A percentile compares a stretch with the other conserved stretches of the same genome.
Evolutionary conservation across 2,797 vertebrate species (phyloP).

Genomic region (Macropodus opercularis): DNA sequence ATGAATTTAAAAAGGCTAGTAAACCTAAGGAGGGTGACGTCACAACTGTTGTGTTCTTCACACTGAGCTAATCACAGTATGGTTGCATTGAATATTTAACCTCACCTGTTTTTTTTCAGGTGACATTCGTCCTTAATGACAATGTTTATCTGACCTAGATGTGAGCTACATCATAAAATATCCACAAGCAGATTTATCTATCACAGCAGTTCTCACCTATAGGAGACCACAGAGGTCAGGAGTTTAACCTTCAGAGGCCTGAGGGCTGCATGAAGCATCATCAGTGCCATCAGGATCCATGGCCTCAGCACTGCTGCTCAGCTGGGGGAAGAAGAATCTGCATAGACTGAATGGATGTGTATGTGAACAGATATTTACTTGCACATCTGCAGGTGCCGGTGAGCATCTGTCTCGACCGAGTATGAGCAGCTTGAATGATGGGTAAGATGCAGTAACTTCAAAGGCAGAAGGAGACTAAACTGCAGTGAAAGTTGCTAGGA

Average conservation of each 20-base stretch:
- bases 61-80: no score
- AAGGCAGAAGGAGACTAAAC: slow-evolving; percentile 16
- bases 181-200: slow-evolving; percentile 34
- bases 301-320: slow-evolving; percentile 55
- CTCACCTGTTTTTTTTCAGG: no score
- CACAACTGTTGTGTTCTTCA: no score
- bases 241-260: slow-evolving; percentile 73
- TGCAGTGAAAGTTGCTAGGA: no score
- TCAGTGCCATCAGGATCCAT: slow-evolving; percentile 77
- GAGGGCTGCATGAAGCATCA: slow-evolving; percentile 72
- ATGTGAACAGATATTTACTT: slow-evolving; percentile 31
- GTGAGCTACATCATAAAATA: neutral
- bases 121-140: neutral
- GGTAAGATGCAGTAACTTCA: slow-evolving; percentile 19
- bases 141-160: neutral
- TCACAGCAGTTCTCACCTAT: slow-evolving; percentile 48
- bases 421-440: slow-evolving; percentile 45
- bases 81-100: no score
- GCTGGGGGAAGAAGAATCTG: slow-evolving; percentile 51
- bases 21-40: no score
- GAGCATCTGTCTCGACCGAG: slow-evolving; percentile 44
- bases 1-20: no score
- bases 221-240: slow-evolving; percentile 56
- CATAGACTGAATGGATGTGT: slow-evolving; percentile 36
- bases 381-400: slow-evolving; percentile 57